These are phyloP conservation scores for Osmerus mordax DNA, from an alignment of 2,113 vertebrate genomes.

Conservation along the genomic window DNA sequence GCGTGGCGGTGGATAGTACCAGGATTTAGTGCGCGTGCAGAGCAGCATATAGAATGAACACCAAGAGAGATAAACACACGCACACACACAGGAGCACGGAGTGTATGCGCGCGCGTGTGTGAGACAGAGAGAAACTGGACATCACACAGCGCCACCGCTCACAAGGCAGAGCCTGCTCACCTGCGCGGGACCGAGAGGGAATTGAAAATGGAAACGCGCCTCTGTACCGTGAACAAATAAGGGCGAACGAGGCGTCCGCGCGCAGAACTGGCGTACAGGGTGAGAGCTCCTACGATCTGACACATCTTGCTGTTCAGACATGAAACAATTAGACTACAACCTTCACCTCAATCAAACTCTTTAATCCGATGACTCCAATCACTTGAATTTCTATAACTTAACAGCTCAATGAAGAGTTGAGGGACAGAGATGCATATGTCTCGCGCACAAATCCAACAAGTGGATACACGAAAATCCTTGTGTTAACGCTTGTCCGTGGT, in stretches of 20 bases:
- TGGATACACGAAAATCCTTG: slow-evolving; percentile 39
- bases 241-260: not conserved
- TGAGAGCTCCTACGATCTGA: not conserved
- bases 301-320: not conserved
- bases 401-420: slow-evolving; percentile 15
- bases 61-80: slow-evolving; percentile 26
- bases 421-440: slow-evolving; percentile 42
- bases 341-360: not conserved
- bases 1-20: slow-evolving; percentile 13
- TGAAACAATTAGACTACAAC: not conserved
- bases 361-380: not conserved
- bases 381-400: slow-evolving; percentile 26
- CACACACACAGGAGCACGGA: slow-evolving; percentile 7
- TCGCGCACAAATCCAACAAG: slow-evolving; percentile 64
- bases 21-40: slow-evolving; percentile 3
- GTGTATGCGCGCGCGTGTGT: too few relatives aligned
- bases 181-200: slow-evolving; percentile 12
- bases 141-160: slow-evolving; percentile 14
- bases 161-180: slow-evolving; percentile 3
- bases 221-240: slow-evolving; percentile 15
- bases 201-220: slow-evolving; percentile 43
- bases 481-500: too few relatives aligned
- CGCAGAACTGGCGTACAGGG: not conserved
- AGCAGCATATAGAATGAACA: slow-evolving; percentile 27
- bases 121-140: not conserved